phyloP scores from a whole-genome alignment of 1,140 invertebrate genomes.

The Drosophila fuyamai region DNA sequence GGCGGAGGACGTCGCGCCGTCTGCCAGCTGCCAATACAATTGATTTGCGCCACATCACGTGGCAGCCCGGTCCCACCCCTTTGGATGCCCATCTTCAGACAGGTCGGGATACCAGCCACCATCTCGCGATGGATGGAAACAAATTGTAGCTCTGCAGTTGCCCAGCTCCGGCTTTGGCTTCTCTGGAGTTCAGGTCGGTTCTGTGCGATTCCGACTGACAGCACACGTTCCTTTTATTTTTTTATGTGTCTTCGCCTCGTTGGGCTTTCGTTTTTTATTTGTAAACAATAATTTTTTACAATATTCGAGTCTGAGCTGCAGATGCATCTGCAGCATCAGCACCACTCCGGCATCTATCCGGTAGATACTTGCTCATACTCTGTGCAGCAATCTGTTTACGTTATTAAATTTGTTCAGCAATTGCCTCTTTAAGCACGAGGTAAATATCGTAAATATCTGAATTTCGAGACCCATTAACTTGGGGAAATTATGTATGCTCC shows the following conservation, averaged over 20 bases:
- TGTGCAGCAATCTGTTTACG: constrained; percentile 51
- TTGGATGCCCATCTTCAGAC: constrained; percentile 18
- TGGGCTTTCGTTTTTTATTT: constrained; percentile 60
- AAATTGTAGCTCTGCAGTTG: constrained; percentile 55
- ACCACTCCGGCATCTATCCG: constrained; percentile 18
- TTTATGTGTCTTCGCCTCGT: constrained; percentile 56
- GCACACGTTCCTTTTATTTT: constrained; percentile 53
- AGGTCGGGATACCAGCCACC: constrained; percentile 2
- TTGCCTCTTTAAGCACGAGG: constrained; percentile 46
- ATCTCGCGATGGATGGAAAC: constrained; percentile 45
- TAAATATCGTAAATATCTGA: constrained; percentile 62
- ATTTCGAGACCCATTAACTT: constrained; percentile 11
- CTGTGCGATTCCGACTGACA: constrained; percentile 38
- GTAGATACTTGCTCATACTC: constrained; percentile 26
- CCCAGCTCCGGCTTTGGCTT: constrained; percentile 23
- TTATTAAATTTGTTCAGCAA: constrained; percentile 62
- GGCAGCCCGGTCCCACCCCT: constrained; percentile 18
- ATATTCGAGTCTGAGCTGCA: constrained; percentile 48
- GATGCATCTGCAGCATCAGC: constrained; percentile 47
- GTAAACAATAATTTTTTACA: constrained; percentile 74
- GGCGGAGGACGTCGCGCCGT: constrained; percentile 50
- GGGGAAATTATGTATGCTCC: constrained; percentile 19
- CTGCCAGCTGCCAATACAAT: constrained; percentile 79
- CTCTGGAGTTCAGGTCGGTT: constrained; percentile 12
- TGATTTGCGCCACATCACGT: constrained; percentile 72